Conservation (phyloP, 2,888 invertebrate genomes). For the Aricia artaxerxes region DNA sequence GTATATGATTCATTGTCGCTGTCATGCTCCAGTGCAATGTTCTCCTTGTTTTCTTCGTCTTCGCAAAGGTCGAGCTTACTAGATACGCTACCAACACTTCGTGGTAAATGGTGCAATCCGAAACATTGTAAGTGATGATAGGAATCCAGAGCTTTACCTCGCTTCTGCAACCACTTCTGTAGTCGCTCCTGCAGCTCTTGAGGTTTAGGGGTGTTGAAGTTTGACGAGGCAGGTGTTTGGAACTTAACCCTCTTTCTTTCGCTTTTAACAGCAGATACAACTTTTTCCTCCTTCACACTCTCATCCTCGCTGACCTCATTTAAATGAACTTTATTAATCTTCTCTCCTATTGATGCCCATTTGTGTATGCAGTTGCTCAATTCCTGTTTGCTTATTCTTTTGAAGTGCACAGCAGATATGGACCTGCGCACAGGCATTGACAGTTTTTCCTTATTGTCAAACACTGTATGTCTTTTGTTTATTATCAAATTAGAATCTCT, state of each 20-base stretch:
- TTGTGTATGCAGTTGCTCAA: conserved; percentile 64
- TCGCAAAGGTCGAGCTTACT: conserved; percentile 49
- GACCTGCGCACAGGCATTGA: conserved; percentile 58
- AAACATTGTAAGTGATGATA: conserved; percentile 80
- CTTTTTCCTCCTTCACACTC: conserved; percentile 50
- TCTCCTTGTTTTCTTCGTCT: conserved; percentile 79
- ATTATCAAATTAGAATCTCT: conserved; percentile 51
- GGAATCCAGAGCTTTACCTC: conserved; percentile 69
- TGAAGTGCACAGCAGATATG: conserved; percentile 74
- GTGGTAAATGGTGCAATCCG: conserved; percentile 59
- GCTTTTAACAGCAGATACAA: conserved; percentile 65
- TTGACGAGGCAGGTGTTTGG: conserved; percentile 56
- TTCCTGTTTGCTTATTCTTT: conserved; percentile 60
- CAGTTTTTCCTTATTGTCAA: conserved; percentile 46
- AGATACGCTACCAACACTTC: conserved; percentile 43
- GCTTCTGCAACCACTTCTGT: conserved; percentile 75
- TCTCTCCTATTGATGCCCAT: conserved; percentile 69
- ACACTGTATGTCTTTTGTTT: conserved; percentile 56
- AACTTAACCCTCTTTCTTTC: conserved; percentile 70
- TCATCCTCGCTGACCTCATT: conserved; percentile 61
- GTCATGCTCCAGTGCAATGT: conserved; percentile 66
- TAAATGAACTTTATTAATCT: conserved; percentile 56
- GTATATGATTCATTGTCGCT: conserved; percentile 65
- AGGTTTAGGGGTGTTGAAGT: conserved; percentile 63
- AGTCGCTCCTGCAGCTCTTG: conserved; percentile 67